These are phyloP conservation scores for Cheilinus undulatus DNA, from an alignment of 2,113 vertebrate genomes.

Conservation along the genomic window DNA sequence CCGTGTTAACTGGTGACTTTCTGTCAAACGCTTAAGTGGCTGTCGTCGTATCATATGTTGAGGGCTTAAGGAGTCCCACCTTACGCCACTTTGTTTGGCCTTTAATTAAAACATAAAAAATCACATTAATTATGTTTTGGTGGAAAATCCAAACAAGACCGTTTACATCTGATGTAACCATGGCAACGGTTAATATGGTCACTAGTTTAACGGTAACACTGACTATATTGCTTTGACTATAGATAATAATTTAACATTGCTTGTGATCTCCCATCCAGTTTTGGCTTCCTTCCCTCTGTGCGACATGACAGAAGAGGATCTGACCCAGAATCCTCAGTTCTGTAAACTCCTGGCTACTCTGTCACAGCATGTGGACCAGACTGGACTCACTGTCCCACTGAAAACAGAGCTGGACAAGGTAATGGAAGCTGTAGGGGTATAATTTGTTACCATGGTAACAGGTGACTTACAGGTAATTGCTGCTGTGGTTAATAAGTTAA, in stretches of 20 bases:
- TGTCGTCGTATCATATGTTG: no score
- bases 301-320: constrained; percentile 84
- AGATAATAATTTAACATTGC: background rate
- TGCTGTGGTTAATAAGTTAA: no score
- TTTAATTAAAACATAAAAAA: no score
- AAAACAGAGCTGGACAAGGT: constrained; percentile 87
- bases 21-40: background rate
- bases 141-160: no score
- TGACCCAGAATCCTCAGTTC: constrained; percentile 85
- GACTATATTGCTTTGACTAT: no score
- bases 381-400: constrained; percentile 81
- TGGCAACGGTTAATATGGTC: no score
- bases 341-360: constrained; percentile 85
- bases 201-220: no score
- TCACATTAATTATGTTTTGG: no score
- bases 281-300: constrained; percentile 49
- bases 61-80: no score
- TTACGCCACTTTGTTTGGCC: no score
- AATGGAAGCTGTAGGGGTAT: constrained; percentile 1
- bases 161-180: no score
- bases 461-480: no score
- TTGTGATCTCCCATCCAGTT: constrained; percentile 26
- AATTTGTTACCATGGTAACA: background rate
- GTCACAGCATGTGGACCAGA: constrained; percentile 83
- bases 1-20: background rate